Evolutionary conservation across 2,113 vertebrate genomes (phyloP).

Genomic region (Heliornis fulica): DNA sequence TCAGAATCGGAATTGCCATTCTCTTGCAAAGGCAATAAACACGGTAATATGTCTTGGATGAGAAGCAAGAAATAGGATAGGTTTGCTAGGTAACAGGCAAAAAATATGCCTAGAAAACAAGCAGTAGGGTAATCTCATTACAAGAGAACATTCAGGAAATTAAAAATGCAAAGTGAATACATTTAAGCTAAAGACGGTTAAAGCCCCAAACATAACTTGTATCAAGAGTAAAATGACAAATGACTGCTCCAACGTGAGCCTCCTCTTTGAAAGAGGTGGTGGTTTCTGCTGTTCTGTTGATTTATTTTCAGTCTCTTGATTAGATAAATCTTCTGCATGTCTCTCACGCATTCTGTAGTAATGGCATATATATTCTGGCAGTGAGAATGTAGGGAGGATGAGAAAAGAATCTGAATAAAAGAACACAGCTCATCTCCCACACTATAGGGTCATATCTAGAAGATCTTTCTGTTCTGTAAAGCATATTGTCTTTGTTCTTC

Average conservation of each 20-base stretch:
- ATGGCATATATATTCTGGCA: not conserved
- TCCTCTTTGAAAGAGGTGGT: not conserved
- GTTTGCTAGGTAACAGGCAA: not conserved
- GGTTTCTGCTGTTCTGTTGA: not conserved
- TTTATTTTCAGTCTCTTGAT: not conserved
- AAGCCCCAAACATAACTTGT: not conserved
- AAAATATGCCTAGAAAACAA: not conserved
- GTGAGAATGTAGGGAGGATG: not conserved
- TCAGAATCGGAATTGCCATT: slow-evolving; percentile 44
- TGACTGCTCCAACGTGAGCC: not conserved
- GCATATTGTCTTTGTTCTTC: not conserved
- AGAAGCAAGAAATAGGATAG: slow-evolving; percentile 36
- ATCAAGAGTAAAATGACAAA: not conserved
- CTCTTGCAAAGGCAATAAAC: slow-evolving; percentile 49
- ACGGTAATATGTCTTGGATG: slow-evolving; percentile 20
- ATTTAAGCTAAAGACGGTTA: not conserved
- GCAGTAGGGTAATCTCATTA: not conserved
- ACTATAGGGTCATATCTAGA: not conserved
- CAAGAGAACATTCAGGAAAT: slow-evolving; percentile 20
- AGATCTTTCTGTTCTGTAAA: not conserved
- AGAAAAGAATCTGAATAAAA: not conserved
- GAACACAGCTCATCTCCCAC: not conserved
- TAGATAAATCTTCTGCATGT: not conserved
- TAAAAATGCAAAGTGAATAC: not conserved
- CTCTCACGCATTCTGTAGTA: not conserved